These are phyloP conservation scores for Sprattus sprattus DNA, from an alignment of 2,113 vertebrate genomes.

Conservation along the genomic window DNA sequence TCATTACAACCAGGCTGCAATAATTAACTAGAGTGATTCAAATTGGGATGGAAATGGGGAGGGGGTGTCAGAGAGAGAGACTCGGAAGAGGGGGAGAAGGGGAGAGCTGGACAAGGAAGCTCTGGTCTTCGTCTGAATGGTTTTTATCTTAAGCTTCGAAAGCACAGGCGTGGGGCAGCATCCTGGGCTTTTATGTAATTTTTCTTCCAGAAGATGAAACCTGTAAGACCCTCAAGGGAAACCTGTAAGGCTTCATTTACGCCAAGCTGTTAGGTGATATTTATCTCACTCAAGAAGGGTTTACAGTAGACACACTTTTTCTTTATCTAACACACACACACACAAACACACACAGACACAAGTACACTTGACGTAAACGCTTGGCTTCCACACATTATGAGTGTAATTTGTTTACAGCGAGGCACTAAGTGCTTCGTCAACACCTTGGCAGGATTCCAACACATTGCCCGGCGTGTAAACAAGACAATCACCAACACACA, in stretches of 20 bases:
- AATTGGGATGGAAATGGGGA: constrained; percentile 86
- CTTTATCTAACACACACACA: not conserved
- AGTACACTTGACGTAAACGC: constrained; percentile 22
- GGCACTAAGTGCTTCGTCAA: constrained; percentile 43
- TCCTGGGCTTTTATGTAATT: constrained; percentile 34
- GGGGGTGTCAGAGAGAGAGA: constrained; percentile 21
- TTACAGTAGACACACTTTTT: not conserved
- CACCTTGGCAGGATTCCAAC: constrained; percentile 36
- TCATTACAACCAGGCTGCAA: constrained; percentile 89
- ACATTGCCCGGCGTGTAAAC: not conserved
- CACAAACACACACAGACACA: constrained; percentile 10
- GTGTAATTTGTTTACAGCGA: constrained; percentile 49
- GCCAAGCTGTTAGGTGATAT: constrained; percentile 1
- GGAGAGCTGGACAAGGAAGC: not conserved
- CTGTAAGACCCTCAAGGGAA: not conserved
- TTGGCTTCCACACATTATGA: constrained; percentile 40
- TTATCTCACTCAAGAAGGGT: not conserved
- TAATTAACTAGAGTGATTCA: constrained; percentile 88
- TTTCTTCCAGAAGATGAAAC: not conserved
- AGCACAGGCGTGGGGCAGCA: constrained; percentile 25
- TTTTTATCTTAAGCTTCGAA: constrained; percentile 78
- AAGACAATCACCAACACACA: not conserved
- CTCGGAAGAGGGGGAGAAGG: not conserved
- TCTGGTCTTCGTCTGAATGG: constrained; percentile 81
- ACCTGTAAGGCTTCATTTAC: not conserved